Percentiles rank a stretch among this genome's conserved stretches.
phyloP scores from a whole-genome alignment of 2,797 vertebrate genomes.

The Argentina silus region DNA sequence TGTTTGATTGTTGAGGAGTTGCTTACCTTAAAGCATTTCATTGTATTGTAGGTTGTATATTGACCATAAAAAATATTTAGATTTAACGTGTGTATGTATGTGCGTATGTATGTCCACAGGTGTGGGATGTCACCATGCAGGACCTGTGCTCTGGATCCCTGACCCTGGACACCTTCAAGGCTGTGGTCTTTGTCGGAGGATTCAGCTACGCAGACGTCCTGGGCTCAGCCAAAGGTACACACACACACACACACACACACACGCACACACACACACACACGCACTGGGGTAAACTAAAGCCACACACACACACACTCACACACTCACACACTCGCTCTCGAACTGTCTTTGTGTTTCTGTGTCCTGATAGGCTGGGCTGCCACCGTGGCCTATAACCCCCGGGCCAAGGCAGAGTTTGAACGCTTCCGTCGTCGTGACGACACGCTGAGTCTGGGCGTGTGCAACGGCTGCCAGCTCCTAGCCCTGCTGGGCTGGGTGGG shows the following conservation, averaged over 20 bases:
- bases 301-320: not conserved
- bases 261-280: not conserved
- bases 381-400: conserved; percentile 81
- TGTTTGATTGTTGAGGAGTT: no score
- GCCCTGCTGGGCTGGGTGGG: conserved; percentile 92
- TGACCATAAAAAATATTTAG: no score
- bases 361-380: conserved; percentile 87
- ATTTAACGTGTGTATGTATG: not conserved
- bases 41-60: no score
- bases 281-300: not conserved
- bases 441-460: conserved; percentile 91
- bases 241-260: not conserved
- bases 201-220: conserved; percentile 93
- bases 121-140: conserved; percentile 94
- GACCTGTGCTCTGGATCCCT: conserved; percentile 84
- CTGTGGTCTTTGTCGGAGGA: conserved; percentile 91
- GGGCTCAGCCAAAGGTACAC: conserved; percentile 90
- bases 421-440: conserved; percentile 81
- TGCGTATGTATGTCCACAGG: conserved; percentile 67
- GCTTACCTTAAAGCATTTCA: no score
- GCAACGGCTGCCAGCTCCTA: conserved; percentile 92
- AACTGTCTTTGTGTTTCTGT: conserved; percentile 16
- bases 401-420: conserved; percentile 80
- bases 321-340: not conserved
- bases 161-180: conserved; percentile 83